These are phyloP conservation scores for Axea sp. DNA, from an alignment of 2,888 invertebrate genomes.

Conservation along the genomic window DNA sequence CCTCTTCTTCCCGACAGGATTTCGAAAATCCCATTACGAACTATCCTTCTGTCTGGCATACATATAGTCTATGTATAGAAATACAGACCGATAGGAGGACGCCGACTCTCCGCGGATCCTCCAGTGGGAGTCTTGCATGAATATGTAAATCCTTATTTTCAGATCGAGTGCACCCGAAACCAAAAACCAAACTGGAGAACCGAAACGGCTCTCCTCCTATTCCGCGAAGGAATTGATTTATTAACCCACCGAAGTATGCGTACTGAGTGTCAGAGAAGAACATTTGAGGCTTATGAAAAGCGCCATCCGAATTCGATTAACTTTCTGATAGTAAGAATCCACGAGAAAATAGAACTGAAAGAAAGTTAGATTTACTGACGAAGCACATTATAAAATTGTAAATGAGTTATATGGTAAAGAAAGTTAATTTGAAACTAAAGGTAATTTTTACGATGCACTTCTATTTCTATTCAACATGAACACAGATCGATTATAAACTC, in stretches of 20 bases:
- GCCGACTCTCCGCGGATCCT: conserved; percentile 70
- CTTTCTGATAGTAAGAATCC: conserved; percentile 43
- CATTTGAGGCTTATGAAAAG: conserved; percentile 56
- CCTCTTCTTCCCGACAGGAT: conserved; percentile 61
- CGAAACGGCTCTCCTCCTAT: conserved; percentile 65
- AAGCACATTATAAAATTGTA: conserved; percentile 37
- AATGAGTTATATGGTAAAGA: conserved; percentile 39
- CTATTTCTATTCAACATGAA: no score
- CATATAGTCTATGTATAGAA: conserved; percentile 60
- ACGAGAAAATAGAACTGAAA: conserved; percentile 26
- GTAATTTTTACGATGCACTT: no score
- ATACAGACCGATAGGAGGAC: conserved; percentile 66
- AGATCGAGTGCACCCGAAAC: conserved; percentile 78
- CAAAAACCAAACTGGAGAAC: conserved; percentile 75
- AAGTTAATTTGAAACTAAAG: no score
- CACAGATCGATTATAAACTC: no score
- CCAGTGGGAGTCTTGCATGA: conserved; percentile 76
- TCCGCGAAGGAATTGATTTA: conserved; percentile 76
- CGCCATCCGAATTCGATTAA: conserved; percentile 50
- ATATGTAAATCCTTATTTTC: conserved; percentile 80
- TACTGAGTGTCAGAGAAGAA: conserved; percentile 44
- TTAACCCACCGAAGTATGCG: conserved; percentile 68
- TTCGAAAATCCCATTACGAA: conserved; percentile 77
- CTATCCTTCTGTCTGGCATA: conserved; percentile 70
- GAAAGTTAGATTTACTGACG: conserved; percentile 41